Base-by-base conservation (phyloP, 2,797 vertebrate species). In the Potorous gilbertii region DNA sequence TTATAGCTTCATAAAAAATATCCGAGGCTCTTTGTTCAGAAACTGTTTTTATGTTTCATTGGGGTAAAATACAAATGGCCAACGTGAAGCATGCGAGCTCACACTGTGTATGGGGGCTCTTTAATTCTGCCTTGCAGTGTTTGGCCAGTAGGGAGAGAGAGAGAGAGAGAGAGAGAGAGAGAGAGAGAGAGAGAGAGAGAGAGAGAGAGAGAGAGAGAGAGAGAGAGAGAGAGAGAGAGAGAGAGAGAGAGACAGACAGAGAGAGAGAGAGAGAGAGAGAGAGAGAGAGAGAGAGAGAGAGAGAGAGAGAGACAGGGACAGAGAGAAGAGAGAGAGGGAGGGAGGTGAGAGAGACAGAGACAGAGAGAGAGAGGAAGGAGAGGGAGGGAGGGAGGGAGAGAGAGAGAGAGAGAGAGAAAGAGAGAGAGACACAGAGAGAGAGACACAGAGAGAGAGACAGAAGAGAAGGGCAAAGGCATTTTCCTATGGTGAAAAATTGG, bases 1-100 rank as follows among this genome's bases (percentile, higher is more conserved):
- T 97, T 97, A 97, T 91, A 96, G 52, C 93, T 92, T 97, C 97
- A 93, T 98, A 97, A 98, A 98, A 97, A 94, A 29, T 93, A 95
- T 96, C 95, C 29, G 87, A 92, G 97, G 93, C 96, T 97, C 98
- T 94, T 96, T 97, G 96, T 96, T 97, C 97, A 89, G 95, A 96
- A 96, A 93, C 96, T 54, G 8, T 24, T 97, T 98, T 97, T 98
- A 94, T 97, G 97, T 97, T 98, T 97, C 97, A 92, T 92, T 46
- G 54, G 96, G 96, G 97, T 96, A 55, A 96, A 93, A 95, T 52
- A 59, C 94, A 97, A 95, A 24, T 92, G 96, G 87, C 97, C 28
- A 94, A 95, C 90, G 55, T 96, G 92, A 96, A 97, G 94, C 93
- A 57, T 5, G 13, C 29, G 91, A 66, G 96, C 74, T 91, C 6